Evolutionary conservation across 2,888 invertebrate species (phyloP).

Genomic region (Hypolimnas misippus): DNA sequence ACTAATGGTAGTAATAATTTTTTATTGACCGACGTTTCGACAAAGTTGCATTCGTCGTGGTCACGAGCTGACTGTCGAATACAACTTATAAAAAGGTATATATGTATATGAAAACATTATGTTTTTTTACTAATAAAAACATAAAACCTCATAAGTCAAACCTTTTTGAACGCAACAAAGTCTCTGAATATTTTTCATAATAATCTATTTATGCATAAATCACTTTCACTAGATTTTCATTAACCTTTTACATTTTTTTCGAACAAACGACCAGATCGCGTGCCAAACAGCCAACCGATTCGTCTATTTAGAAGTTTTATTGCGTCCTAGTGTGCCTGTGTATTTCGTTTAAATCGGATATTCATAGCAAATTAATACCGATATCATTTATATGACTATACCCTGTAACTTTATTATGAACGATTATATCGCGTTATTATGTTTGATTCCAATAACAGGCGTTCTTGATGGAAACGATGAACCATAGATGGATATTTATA

Average conservation of each 20-base stretch:
- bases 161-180: not conserved
- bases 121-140: not conserved
- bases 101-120: too few relatives aligned
- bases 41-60: too few relatives aligned
- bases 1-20: too few relatives aligned
- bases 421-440: not conserved
- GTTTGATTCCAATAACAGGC: not conserved
- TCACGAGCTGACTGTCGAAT: too few relatives aligned
- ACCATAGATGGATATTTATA: not conserved
- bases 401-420: not conserved
- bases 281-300: conserved; percentile 21
- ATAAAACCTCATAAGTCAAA: not conserved
- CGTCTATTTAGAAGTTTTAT: conserved; percentile 20
- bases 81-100: too few relatives aligned
- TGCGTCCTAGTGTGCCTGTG: not conserved
- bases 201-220: conserved; percentile 9
- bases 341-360: not conserved
- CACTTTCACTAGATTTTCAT: conserved; percentile 7
- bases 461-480: not conserved
- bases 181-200: not conserved
- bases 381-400: not conserved
- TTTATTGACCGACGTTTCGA: too few relatives aligned
- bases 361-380: not conserved
- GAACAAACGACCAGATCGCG: conserved; percentile 35
- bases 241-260: conserved; percentile 12